Base-by-base conservation (phyloP, 2,113 vertebrate genomes). In the Xyrauchen texanus region DNA sequence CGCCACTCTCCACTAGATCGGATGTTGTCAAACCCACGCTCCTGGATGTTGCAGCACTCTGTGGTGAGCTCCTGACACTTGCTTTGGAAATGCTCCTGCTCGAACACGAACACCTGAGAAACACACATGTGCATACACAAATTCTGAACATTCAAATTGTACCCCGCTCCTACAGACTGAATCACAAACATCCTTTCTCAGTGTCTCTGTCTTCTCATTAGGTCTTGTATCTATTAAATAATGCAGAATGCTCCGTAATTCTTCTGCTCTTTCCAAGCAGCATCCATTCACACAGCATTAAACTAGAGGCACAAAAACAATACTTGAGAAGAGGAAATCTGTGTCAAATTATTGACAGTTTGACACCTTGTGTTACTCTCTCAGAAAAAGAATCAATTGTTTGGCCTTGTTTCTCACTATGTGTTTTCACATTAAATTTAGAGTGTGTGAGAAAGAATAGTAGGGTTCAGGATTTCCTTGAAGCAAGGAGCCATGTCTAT, bases 1-100 rank as follows among this genome's bases (percentile, higher is more conserved):
- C 90, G 82, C 90, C 90, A 81, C 89, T 90, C 88, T 91, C 88
- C 84, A 89, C 87, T 76, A 87, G 91, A 90, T 75, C 90, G 89
- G 82, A 92, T 89, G 85, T 87, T 88, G 88, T 90, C 88, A 81
- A 92, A 76, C 77, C 90, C 87, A 15, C 90, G 90, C 82, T 90
- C 47, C 7, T 86, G 64, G 86, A 92, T 90, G 87, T 88, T 92
- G 81, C 84, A 87, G 86, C 89, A 92, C 77, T 90, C 88, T 0
- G 63, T 76, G 51, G 86, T 91, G 79, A 91, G 90, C 82, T 92
- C 90, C 81, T 86, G 67, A 62, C 81, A 88, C 63, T 77, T 86
- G 15, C 89, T 88, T 82, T 92, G 91, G 86, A 91, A 90, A 71
- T 90, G 84, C 72, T 91, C 89, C 85, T 82, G 86, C 79, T 91